Percentiles rank a stretch among this genome's conserved stretches.
These are phyloP conservation scores for Melanotus villosus DNA, from an alignment of 2,888 invertebrate species.

Conservation along the genomic window DNA sequence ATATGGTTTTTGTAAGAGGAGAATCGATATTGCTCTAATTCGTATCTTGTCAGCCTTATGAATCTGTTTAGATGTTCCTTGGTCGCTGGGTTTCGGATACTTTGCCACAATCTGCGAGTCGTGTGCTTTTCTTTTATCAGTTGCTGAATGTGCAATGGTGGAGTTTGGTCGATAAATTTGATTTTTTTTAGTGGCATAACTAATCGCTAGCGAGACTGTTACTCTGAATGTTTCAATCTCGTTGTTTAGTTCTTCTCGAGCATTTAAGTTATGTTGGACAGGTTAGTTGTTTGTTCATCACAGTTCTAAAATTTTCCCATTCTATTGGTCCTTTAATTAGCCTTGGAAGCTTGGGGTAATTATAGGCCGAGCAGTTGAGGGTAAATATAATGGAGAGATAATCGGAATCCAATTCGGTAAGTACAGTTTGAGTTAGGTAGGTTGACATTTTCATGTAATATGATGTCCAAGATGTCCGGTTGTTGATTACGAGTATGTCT, in stretches of 20 bases:
- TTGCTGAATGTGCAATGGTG: background rate
- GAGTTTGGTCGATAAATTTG: background rate
- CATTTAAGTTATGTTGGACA: background rate
- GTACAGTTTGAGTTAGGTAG: background rate
- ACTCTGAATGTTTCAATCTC: background rate
- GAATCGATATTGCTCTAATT: background rate
- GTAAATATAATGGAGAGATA: too few species aligned
- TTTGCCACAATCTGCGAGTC: background rate
- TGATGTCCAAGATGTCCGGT: background rate
- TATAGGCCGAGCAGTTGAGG: too few species aligned
- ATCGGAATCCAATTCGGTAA: background rate
- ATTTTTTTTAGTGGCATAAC: too few species aligned
- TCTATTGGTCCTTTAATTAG: background rate
- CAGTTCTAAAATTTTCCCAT: background rate
- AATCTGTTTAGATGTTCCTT: background rate
- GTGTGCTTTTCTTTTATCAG: slow-evolving; percentile 1
- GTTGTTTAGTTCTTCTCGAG: background rate
- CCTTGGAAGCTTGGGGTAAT: background rate
- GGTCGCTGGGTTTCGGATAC: background rate
- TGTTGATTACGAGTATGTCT: background rate
- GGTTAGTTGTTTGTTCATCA: slow-evolving; percentile 11
- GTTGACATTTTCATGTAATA: background rate
- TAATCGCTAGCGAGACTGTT: background rate
- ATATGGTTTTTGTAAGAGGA: background rate
- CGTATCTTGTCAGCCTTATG: too few species aligned